Percentiles rank a stretch among this genome's conserved stretches.
Conservation (phyloP, 2,888 invertebrate species). For the Macrophya alboannulata region DNA sequence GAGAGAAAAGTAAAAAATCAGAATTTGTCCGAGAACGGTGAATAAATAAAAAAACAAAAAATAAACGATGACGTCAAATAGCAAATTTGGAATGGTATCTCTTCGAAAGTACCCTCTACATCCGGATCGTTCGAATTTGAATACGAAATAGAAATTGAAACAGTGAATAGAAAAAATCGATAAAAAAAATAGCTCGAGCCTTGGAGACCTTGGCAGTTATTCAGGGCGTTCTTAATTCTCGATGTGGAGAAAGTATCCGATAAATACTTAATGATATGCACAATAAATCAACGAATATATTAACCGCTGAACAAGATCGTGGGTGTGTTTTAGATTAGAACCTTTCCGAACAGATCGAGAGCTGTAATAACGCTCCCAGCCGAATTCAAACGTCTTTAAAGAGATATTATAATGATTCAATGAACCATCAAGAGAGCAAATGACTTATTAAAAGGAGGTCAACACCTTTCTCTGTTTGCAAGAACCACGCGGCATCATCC, state of each 20-base stretch:
- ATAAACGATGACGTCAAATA: not conserved
- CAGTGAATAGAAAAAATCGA: not conserved
- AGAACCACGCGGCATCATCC: conserved; percentile 63
- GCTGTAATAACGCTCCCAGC: not conserved
- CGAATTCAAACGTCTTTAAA: conserved; percentile 26
- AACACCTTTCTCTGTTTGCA: conserved; percentile 73
- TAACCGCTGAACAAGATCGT: not conserved
- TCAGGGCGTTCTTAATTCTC: conserved; percentile 21
- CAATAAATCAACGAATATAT: not conserved
- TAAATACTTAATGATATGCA: conserved; percentile 11
- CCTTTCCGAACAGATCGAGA: not conserved
- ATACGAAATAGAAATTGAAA: conserved; percentile 19
- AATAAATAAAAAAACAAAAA: not conserved
- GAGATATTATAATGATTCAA: conserved; percentile 23
- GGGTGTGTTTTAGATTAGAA: conserved; percentile 19
- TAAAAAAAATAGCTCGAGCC: not conserved
- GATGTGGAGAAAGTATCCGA: conserved; percentile 34
- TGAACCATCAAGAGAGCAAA: conserved; percentile 44
- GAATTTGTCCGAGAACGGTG: not conserved
- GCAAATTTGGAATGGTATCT: not conserved
- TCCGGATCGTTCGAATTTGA: conserved; percentile 2
- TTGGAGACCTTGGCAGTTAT: conserved; percentile 22
- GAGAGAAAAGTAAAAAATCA: not conserved
- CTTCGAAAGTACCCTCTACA: not conserved
- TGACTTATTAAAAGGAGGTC: conserved; percentile 72